Evolutionary conservation across 35 echinoderm and acorn worm species (phyloP).

Genomic region (Apostichopus parvimensis): DNA sequence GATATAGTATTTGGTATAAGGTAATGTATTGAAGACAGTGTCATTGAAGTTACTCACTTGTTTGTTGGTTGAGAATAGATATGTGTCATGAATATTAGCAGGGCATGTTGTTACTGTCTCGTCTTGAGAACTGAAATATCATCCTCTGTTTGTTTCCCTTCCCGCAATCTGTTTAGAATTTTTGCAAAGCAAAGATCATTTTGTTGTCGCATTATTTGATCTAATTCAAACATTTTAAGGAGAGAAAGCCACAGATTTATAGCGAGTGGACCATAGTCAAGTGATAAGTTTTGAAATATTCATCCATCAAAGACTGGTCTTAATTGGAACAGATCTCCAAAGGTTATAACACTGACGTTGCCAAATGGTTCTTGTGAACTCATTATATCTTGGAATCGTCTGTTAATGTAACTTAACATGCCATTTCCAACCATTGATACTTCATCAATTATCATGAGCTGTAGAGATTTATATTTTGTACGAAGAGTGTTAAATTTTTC

Average conservation of each 20-base stretch:
- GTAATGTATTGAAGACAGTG: slow-evolving; percentile 4
- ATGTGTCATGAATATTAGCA: background rate
- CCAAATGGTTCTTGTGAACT: slow-evolving; percentile 6
- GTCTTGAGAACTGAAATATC: slow-evolving; percentile 30
- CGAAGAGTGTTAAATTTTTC: slow-evolving; percentile 48
- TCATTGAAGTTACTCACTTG: background rate
- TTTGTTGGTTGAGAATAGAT: slow-evolving; percentile 26
- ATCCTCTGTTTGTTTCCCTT: slow-evolving; percentile 26
- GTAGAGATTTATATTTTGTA: slow-evolving; percentile 34
- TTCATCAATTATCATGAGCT: slow-evolving; percentile 65
- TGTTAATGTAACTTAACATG: background rate
- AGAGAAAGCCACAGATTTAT: slow-evolving; percentile 33
- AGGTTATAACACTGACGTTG: slow-evolving; percentile 24
- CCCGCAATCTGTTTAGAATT: slow-evolving; percentile 34
- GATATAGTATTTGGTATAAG: background rate
- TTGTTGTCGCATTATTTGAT: slow-evolving; percentile 42
- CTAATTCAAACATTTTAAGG: slow-evolving; percentile 22
- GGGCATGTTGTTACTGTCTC: background rate
- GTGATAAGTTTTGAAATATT: background rate
- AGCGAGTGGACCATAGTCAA: slow-evolving; percentile 16
- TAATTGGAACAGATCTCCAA: slow-evolving; percentile 63
- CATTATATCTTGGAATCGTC: slow-evolving; percentile 8
- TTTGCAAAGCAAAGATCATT: slow-evolving; percentile 25
- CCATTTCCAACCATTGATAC: slow-evolving; percentile 57
- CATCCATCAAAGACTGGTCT: slow-evolving; percentile 46